These are phyloP conservation scores for Leucoraja erinaceus DNA, from an alignment of 2,113 vertebrate genomes.

Conservation along the genomic window DNA sequence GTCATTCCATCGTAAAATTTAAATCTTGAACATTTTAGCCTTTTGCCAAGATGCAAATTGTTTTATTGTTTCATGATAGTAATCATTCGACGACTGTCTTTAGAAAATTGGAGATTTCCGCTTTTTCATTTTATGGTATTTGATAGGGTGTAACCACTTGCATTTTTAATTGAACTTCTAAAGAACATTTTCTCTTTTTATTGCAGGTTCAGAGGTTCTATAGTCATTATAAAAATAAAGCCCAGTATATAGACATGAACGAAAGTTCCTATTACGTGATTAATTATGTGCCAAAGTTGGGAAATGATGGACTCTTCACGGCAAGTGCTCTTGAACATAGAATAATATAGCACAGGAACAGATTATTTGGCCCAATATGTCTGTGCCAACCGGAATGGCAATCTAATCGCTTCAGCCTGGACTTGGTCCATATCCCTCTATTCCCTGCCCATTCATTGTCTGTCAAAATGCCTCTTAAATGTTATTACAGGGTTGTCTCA, in stretches of 20 bases:
- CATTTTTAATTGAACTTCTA: not conserved
- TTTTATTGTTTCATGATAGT: not conserved
- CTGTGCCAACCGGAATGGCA: too few species aligned
- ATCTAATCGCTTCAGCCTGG: too few species aligned
- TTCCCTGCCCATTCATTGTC: too few species aligned
- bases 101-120: not conserved
- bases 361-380: too few species aligned
- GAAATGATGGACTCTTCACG: not conserved
- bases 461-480: too few species aligned
- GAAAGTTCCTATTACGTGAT: not conserved
- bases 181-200: not conserved
- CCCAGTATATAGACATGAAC: not conserved
- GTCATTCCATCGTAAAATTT: not conserved
- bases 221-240: not conserved
- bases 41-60: not conserved
- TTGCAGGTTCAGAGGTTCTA: not conserved
- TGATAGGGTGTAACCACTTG: not conserved
- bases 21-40: not conserved
- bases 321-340: not conserved
- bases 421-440: too few species aligned
- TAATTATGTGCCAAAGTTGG: not conserved
- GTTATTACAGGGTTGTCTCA: too few species aligned
- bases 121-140: not conserved
- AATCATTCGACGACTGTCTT: not conserved
- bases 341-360: too few species aligned